These are phyloP conservation scores for Tridacna gigas DNA, from an alignment of 2,888 invertebrate genomes.

Conservation along the genomic window DNA sequence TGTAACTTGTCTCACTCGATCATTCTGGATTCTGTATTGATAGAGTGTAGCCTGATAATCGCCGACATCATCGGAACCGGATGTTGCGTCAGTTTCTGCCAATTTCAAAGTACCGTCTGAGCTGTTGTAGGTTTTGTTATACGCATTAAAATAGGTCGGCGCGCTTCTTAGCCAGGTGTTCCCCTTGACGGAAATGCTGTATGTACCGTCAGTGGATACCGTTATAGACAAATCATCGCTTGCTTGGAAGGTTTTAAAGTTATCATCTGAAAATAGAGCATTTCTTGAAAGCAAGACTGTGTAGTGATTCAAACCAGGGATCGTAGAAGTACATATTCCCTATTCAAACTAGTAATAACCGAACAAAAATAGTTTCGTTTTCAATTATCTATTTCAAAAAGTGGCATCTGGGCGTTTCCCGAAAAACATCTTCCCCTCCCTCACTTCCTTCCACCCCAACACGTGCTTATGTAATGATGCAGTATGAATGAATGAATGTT, in stretches of 20 bases:
- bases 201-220: conserved; percentile 53
- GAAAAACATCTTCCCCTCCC: too few species aligned
- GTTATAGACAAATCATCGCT: conserved; percentile 37
- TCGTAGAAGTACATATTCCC: too few species aligned
- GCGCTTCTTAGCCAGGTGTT: conserved; percentile 61
- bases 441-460: too few species aligned
- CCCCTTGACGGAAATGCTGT: conserved; percentile 52
- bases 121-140: conserved; percentile 62
- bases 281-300: too few species aligned
- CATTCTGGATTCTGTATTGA: conserved; percentile 31
- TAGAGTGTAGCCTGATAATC: conserved; percentile 39
- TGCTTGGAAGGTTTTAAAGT: neutral
- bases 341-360: too few species aligned
- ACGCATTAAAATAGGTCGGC: conserved; percentile 64
- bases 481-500: too few species aligned
- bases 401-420: too few species aligned
- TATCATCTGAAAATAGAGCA: neutral
- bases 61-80: conserved; percentile 56
- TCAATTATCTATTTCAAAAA: too few species aligned
- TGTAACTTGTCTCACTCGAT: conserved; percentile 31
- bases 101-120: conserved; percentile 59
- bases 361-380: too few species aligned
- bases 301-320: too few species aligned
- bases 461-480: too few species aligned
- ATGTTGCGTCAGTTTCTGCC: conserved; percentile 15